Base-by-base conservation (phyloP, 2,113 vertebrate genomes). In the Propithecus coquereli region DNA sequence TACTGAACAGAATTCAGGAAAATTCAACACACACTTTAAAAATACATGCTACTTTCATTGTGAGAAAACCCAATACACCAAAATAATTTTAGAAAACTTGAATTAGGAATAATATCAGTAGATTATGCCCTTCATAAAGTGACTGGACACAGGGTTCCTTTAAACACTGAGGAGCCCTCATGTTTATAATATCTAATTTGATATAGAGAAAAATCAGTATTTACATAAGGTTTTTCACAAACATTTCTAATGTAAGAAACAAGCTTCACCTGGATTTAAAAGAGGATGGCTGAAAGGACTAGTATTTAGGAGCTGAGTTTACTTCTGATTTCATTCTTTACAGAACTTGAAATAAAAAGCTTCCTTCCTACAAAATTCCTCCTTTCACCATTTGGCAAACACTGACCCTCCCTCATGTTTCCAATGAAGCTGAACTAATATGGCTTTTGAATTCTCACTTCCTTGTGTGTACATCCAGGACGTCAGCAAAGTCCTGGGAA, bases 351-450 rank as follows among this genome's bases (percentile, higher is more conserved):
- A 92, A 87, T 22, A 27, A 77, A 80, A 83, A 61, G 70, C 34
- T 89, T 86, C 80, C 34, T 52, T 94, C 17, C 66, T 45, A 45
- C 13, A 17, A 54, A 70, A 84, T 54, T 73, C 65, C 10, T 85
- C 76, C 76, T 43, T 52, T 30, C 77, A 94, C 79, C 79, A 66
- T 3, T 8, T 79, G 77, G 92, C 90, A 90, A 91, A 59, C 20
- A 11, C 18, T 18, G 54, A 66, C 61, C 68, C 52, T n/a, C 40
- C 47, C 54, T 57, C 6, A 0, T 10, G 17, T 82, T 74, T 86
- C 92, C 93, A 91, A 2, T 10, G 54, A 97, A 47, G 91, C 77
- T 97, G 80, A 96, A 92, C 91, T 92, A 96, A 97, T 13, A 16
- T 0, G 77, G 43, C 81, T 91, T 95, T 87, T 86, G 77, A 93